Evolutionary conservation across 1,140 invertebrate genomes (phyloP).

Genomic region (Diabrotica virgifera): DNA sequence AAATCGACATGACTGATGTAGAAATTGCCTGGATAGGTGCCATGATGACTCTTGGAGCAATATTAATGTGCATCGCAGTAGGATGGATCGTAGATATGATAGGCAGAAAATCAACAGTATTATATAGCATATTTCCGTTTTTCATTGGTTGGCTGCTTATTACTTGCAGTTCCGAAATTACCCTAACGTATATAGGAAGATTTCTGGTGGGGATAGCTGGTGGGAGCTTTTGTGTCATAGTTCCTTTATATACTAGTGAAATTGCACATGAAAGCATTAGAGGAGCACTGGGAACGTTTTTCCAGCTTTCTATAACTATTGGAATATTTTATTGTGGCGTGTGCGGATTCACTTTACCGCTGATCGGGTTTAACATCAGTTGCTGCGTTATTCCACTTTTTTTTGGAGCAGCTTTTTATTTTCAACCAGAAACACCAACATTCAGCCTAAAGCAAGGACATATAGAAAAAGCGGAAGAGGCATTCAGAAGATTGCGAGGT

Average conservation of each 20-base stretch:
- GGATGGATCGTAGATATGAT: conserved; percentile 60
- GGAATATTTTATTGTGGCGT: conserved; percentile 63
- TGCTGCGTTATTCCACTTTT: conserved; percentile 59
- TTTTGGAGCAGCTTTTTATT: conserved; percentile 56
- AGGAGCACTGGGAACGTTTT: conserved; percentile 56
- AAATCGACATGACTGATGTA: conserved; percentile 34
- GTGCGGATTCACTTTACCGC: conserved; percentile 49
- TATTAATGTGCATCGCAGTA: conserved; percentile 60
- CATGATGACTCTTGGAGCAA: conserved; percentile 58
- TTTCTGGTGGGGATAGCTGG: conserved; percentile 63
- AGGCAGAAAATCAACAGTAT: conserved; percentile 65
- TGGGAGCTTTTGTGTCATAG: conserved; percentile 61
- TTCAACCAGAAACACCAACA: conserved; percentile 67
- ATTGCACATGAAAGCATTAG: conserved; percentile 61
- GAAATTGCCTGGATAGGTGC: conserved; percentile 48
- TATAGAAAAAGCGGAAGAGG: conserved; percentile 60
- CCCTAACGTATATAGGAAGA: conserved; percentile 63
- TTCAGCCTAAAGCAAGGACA: conserved; percentile 56
- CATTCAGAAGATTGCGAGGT: conserved; percentile 69
- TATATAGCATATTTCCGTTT: conserved; percentile 63
- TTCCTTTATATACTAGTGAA: conserved; percentile 72
- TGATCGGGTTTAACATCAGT: conserved; percentile 53
- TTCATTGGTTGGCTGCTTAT: conserved; percentile 66
- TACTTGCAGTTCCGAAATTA: conserved; percentile 56
- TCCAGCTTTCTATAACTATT: conserved; percentile 62